phyloP scores from a whole-genome alignment of 2,888 invertebrate species.

The Nebria brevicollis region DNA sequence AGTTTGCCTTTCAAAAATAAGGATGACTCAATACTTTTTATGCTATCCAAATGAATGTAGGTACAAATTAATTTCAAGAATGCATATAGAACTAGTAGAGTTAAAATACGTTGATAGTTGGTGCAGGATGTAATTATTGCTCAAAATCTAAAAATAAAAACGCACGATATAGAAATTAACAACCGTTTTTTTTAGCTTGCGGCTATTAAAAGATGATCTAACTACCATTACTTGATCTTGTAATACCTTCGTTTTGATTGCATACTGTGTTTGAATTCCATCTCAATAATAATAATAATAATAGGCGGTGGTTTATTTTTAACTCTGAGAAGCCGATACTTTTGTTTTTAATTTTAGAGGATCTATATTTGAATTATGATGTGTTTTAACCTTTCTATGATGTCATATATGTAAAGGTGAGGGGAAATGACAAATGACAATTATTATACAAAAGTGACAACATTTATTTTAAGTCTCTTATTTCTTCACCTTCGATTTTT shows the following conservation, averaged over 20 bases:
- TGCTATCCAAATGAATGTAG: too few relatives aligned
- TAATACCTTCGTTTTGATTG: neutral
- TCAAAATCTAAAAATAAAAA: neutral
- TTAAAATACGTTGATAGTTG: too few relatives aligned
- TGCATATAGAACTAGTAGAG: too few relatives aligned
- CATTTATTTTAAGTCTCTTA: neutral
- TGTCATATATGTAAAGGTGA: neutral
- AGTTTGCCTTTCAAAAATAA: too few relatives aligned
- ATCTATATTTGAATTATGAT: neutral
- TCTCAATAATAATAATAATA: neutral
- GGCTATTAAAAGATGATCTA: neutral
- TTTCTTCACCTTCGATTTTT: neutral
- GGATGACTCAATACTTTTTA: too few relatives aligned
- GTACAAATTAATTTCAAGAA: too few relatives aligned
- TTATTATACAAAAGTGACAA: neutral
- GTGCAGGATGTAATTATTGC: too few relatives aligned
- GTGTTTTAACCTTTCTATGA: neutral
- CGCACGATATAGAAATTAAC: neutral
- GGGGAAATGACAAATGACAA: neutral
- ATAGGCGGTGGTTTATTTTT: neutral
- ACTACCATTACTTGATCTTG: neutral
- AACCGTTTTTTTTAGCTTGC: neutral
- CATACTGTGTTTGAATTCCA: neutral
- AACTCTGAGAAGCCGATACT: neutral
- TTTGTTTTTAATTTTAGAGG: neutral